Conservation (phyloP, 2,797 vertebrate genomes). For the Acanthurus leucopareius region DNA sequence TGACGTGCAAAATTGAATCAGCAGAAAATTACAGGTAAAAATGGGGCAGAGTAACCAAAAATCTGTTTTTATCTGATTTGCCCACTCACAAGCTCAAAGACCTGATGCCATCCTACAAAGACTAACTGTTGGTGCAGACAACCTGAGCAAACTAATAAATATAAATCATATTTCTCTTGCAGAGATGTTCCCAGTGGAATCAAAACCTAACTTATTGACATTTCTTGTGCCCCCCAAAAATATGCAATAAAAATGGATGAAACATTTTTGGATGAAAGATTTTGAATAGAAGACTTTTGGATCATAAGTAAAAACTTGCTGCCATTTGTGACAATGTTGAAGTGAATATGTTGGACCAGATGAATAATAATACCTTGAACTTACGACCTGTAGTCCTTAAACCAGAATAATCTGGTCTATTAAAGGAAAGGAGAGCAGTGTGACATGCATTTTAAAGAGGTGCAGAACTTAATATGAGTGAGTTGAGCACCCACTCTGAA, state of each 20-base stretch:
- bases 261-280: not conserved
- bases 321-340: constrained; percentile 15
- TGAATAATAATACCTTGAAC: constrained; percentile 38
- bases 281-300: not conserved
- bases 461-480: constrained; percentile 17
- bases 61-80: not conserved
- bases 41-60: not conserved
- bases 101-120: not conserved
- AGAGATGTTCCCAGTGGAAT: not conserved
- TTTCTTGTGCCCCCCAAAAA: not conserved
- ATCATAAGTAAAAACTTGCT: constrained; percentile 1
- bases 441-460: constrained; percentile 48
- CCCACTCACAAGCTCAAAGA: not conserved
- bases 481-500: not conserved
- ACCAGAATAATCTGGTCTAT: constrained; percentile 8
- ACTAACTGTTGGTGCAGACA: not conserved
- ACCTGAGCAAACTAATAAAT: not conserved
- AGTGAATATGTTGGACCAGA: not conserved
- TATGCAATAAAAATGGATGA: too few relatives aligned
- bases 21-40: not conserved
- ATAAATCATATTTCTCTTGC: not conserved
- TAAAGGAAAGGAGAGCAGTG: constrained; percentile 16
- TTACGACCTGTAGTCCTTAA: constrained; percentile 3
- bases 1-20: constrained; percentile 20
- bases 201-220: not conserved